A percentile compares a stretch with the other conserved stretches of the same genome.
phyloP scores from a whole-genome alignment of 2,888 invertebrate genomes.

The Rhamnusium bicolor region DNA sequence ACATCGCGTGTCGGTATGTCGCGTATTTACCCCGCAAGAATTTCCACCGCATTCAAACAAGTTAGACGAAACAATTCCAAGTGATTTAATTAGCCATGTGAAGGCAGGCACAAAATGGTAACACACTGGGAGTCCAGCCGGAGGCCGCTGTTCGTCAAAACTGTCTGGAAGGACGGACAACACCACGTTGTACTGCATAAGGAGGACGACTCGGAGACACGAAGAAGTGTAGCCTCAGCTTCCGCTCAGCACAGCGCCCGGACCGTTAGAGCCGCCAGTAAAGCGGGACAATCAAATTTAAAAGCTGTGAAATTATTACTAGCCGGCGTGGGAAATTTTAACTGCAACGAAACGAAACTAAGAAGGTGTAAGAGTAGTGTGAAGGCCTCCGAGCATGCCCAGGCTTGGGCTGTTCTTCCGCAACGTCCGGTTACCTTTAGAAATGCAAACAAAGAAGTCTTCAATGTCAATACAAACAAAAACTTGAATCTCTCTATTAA shows the following conservation, averaged over 20 bases:
- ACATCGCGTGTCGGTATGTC: slow-evolving; percentile 42
- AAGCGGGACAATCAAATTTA: slow-evolving; percentile 43
- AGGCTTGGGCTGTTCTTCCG: not conserved
- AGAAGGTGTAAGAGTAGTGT: slow-evolving; percentile 36
- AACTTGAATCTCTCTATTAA: slow-evolving; percentile 41
- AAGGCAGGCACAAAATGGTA: slow-evolving; percentile 62
- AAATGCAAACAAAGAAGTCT: not conserved
- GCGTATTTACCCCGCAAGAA: slow-evolving; percentile 8
- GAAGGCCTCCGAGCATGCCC: not conserved
- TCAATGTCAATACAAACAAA: not conserved
- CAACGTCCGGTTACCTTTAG: not conserved
- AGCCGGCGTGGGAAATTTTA: slow-evolving; percentile 44
- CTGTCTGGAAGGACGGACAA: slow-evolving; percentile 82
- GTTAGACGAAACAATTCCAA: slow-evolving; percentile 1
- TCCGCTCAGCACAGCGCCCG: slow-evolving; percentile 31
- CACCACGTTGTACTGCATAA: slow-evolving; percentile 76
- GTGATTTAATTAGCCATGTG: not conserved
- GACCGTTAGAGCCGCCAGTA: slow-evolving; percentile 42
- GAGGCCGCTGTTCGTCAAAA: slow-evolving; percentile 74
- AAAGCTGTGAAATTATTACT: slow-evolving; percentile 59
- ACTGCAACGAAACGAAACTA: slow-evolving; percentile 19
- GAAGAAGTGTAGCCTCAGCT: slow-evolving; percentile 9
- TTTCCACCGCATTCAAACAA: slow-evolving; percentile 3
- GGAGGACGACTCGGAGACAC: slow-evolving; percentile 18
- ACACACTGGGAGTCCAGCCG: slow-evolving; percentile 76